phyloP scores from a whole-genome alignment of 2,888 invertebrate genomes.

The Pollenia amentaria region DNA sequence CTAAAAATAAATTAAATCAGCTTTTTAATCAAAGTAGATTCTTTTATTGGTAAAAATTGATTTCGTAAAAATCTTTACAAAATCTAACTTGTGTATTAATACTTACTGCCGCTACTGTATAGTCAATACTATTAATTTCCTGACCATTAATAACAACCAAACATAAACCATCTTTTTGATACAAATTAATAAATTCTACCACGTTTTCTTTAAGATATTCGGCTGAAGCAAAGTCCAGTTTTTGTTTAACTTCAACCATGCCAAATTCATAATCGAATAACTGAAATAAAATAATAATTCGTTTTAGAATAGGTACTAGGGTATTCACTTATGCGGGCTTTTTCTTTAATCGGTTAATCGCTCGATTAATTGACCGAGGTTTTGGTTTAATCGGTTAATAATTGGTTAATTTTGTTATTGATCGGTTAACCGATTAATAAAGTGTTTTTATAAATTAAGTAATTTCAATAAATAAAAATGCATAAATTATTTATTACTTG shows the following conservation, averaged over 20 bases:
- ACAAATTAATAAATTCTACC: constrained; percentile 90
- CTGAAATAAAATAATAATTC: constrained; percentile 73
- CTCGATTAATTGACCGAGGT: no score
- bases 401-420: no score
- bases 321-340: no score
- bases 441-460: no score
- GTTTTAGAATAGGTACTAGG: neutral
- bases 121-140: constrained; percentile 87
- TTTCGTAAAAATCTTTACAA: no score
- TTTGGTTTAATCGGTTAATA: no score
- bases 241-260: constrained; percentile 89
- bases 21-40: neutral
- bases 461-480: no score
- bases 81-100: neutral
- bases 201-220: constrained; percentile 89
- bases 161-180: constrained; percentile 86
- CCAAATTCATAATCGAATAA: constrained; percentile 85
- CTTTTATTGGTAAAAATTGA: no score
- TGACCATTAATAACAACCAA: constrained; percentile 91
- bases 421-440: no score
- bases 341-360: no score
- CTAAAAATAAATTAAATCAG: constrained; percentile 80
- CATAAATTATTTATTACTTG: no score
- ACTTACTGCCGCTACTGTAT: constrained; percentile 87
- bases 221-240: constrained; percentile 91